Percentiles rank a stretch among this genome's conserved stretches.
phyloP scores from a whole-genome alignment of 1,140 invertebrate genomes.

The Limonius californicus region DNA sequence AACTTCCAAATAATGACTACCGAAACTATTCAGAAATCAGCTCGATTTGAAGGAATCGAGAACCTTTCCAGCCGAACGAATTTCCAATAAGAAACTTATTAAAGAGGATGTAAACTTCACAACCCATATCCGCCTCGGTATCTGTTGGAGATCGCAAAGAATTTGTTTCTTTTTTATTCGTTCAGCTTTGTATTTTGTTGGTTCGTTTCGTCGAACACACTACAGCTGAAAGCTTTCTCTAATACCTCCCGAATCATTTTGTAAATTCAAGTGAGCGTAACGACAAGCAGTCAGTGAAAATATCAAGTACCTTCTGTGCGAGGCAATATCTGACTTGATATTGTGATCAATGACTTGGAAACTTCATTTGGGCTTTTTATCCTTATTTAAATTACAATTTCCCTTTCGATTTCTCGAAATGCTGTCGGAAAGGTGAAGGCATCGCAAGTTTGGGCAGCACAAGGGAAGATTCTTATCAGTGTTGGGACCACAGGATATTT shows the following conservation, averaged over 20 bases:
- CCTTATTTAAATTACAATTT: too few species aligned
- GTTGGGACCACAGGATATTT: conserved; percentile 19
- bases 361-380: too few species aligned
- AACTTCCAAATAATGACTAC: background rate
- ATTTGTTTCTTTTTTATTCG: conserved; percentile 23
- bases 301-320: conserved; percentile 9
- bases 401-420: too few species aligned
- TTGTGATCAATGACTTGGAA: too few species aligned
- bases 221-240: background rate
- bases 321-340: too few species aligned
- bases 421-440: too few species aligned
- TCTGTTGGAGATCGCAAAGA: conserved; percentile 27
- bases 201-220: conserved; percentile 11
- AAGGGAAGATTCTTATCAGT: conserved; percentile 16
- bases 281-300: conserved; percentile 21
- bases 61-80: conserved; percentile 24
- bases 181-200: background rate
- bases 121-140: conserved; percentile 29
- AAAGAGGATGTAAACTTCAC: conserved; percentile 34
- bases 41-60: conserved; percentile 28
- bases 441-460: too few species aligned
- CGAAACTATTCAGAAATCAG: background rate
- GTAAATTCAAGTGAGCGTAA: conserved; percentile 27
- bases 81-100: conserved; percentile 31
- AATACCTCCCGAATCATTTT: conserved; percentile 14